Conservation (phyloP, 2,113 vertebrate genomes). For the Leptosomus discolor region DNA sequence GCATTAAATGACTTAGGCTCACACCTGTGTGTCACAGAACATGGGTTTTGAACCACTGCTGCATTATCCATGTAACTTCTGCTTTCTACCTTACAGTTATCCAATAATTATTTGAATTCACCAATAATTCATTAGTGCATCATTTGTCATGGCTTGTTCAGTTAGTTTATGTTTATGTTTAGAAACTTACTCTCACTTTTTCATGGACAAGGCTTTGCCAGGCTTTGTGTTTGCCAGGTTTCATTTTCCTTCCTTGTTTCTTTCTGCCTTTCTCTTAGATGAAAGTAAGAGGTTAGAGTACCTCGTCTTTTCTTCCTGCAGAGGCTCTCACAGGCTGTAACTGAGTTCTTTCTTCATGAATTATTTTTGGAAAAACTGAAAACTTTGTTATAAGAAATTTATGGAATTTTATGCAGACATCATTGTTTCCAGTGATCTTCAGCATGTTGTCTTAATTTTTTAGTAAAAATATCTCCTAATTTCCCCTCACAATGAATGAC, state of each 20-base stretch:
- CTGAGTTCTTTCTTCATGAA: background rate
- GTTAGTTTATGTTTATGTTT: background rate
- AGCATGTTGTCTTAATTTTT: background rate
- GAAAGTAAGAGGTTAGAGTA: background rate
- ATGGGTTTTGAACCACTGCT: background rate
- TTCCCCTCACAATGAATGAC: background rate
- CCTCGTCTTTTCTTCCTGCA: background rate
- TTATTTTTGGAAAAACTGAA: background rate
- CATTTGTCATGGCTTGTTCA: background rate
- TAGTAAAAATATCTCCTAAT: background rate
- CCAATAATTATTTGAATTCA: background rate
- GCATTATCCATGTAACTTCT: background rate
- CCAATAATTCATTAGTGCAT: background rate
- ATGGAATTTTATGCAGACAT: background rate
- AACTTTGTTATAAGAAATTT: background rate
- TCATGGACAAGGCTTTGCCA: background rate
- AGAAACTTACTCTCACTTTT: background rate
- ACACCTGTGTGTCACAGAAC: background rate
- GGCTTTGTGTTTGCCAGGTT: background rate
- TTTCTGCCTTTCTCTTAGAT: background rate
- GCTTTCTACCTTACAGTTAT: background rate
- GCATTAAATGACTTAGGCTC: background rate
- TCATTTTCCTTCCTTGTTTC: background rate
- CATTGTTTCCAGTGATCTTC: background rate
- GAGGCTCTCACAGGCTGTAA: background rate